Evolutionary conservation across 2,113 vertebrate genomes (phyloP).

Genomic region (Ailurus styani): DNA sequence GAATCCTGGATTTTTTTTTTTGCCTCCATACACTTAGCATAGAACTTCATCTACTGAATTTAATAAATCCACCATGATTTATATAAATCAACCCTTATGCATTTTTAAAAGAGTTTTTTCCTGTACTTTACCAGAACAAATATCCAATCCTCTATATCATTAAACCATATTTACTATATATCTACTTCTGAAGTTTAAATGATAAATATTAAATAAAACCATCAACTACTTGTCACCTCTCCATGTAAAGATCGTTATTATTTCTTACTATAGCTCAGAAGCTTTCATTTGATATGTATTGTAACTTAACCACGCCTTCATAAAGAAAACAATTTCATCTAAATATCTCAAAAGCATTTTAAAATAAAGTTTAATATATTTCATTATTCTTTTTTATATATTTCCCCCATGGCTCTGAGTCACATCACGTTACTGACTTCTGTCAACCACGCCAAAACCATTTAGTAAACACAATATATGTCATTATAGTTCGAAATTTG

Average conservation of each 20-base stretch:
- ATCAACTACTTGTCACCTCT: not conserved
- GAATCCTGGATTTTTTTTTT: not conserved
- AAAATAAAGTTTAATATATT: not conserved
- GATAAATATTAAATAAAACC: constrained; percentile 10
- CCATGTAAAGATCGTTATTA: not conserved
- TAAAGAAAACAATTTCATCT: not conserved
- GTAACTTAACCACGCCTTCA: not conserved
- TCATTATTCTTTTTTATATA: not conserved
- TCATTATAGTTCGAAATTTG: not conserved
- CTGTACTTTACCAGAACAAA: not conserved
- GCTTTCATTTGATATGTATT: not conserved
- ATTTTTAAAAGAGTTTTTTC: not conserved
- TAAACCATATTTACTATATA: not conserved
- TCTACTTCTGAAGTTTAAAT: constrained; percentile 3
- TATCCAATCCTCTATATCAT: not conserved
- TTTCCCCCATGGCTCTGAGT: not conserved
- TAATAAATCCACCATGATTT: not conserved
- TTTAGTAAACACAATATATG: not conserved
- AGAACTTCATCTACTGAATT: not conserved
- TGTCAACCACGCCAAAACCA: not conserved
- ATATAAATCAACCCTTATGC: not conserved
- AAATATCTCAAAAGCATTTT: constrained; percentile 4
- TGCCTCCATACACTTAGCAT: not conserved
- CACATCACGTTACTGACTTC: not conserved
- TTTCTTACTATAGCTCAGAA: not conserved